Evolutionary conservation across 2,113 vertebrate genomes (phyloP), one percentile per base, ranked within the genome.

Genomic region (Mirza zaza): DNA sequence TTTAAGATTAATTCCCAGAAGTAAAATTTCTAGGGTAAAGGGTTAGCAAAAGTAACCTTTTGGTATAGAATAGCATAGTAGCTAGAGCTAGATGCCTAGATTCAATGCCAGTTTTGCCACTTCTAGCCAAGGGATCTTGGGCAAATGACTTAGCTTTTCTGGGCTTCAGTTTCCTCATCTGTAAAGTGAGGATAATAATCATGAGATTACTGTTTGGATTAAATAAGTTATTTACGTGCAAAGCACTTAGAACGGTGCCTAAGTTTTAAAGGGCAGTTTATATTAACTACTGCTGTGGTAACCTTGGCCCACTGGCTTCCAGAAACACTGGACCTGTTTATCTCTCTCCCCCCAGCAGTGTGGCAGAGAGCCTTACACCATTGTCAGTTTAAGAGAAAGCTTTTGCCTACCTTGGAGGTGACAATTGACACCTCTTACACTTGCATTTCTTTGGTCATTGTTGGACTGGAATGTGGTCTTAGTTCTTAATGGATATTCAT

Each of bases 11-110:
- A 93, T 91, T 95, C 75, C 45, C 83, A 80, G 34, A 76, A 84
- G 80, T 83, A 81, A 61, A 92, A 70, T 87, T 93, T 93, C 87
- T 90, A 84, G 65, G 71, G 91, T 89, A 97, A 94, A 94, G 11
- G 42, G 14, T 71, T 94, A 91, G 83, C 80, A 89, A 34, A 52
- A 52, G 93, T 70, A 90, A 52, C 45, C 67, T 57, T 95, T 93
- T 89, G 42, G 23, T 87, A n/a, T 39, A 20, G 42, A 82, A 45
- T 61, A 65, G 59, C 50, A 61, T 20, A 36, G 17, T 12, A 50
- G 91, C 85, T 12, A 50, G 91, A 88, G 27, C 45, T 79, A 70
- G 48, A 9, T 42, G 32, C 27, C 61, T 79, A 73, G 23, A 94
- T 68, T 90, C 59, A 6, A 27, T 32, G 67, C 34, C 36, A 29